phyloP scores from a whole-genome alignment of 2,113 vertebrate genomes.

The Ceuthmochares aereus region DNA sequence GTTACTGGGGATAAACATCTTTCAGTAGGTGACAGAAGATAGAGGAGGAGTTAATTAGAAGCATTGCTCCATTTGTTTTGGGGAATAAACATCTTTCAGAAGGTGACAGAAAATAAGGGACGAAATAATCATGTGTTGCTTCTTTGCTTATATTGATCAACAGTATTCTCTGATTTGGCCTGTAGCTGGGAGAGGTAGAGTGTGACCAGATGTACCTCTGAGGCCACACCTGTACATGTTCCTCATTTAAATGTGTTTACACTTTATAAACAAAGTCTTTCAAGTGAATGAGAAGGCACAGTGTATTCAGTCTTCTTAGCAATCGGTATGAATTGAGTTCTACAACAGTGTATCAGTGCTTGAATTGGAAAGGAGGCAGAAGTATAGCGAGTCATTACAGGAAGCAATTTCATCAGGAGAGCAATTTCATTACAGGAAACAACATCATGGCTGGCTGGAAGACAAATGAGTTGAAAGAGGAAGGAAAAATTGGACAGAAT shows the following conservation, averaged over 20 bases:
- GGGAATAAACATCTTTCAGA: not conserved
- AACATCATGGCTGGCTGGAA: not conserved
- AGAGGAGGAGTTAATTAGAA: not conserved
- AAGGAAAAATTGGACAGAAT: not conserved
- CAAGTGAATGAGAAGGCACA: not conserved
- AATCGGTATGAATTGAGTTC: not conserved
- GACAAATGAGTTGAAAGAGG: not conserved
- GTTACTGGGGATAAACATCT: not conserved
- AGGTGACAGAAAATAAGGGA: not conserved
- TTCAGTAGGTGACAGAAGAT: not conserved
- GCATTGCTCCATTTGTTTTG: not conserved
- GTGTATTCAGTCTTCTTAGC: not conserved
- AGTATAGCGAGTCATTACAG: not conserved
- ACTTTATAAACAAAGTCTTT: not conserved
- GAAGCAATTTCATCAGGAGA: not conserved
- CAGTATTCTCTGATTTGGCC: constrained; percentile 1
- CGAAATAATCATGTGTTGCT: not conserved
- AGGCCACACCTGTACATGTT: not conserved
- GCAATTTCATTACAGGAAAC: not conserved
- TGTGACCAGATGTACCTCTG: not conserved
- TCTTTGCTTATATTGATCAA: not conserved
- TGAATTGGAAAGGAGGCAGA: not conserved
- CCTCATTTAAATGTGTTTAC: constrained; percentile 5
- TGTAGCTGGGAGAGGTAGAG: not conserved
- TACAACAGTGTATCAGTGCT: not conserved